These are phyloP conservation scores for Chaetodon trifasciatus DNA, from an alignment of 2,797 vertebrate species.

Conservation along the genomic window DNA sequence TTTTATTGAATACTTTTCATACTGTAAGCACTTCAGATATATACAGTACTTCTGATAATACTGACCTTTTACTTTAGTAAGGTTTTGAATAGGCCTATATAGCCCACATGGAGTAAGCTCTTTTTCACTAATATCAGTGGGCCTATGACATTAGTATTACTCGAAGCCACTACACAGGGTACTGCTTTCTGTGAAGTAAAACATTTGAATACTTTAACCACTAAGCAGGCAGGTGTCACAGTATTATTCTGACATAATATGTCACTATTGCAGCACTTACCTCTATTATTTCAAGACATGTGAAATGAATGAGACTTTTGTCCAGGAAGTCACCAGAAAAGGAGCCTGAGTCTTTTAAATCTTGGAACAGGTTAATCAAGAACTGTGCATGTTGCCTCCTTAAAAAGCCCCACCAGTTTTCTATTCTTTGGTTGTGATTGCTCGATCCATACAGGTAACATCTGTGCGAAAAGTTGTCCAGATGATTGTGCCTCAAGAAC, in stretches of 20 bases:
- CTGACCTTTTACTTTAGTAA: not conserved
- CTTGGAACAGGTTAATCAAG: conserved; percentile 55
- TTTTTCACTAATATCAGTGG: conserved; percentile 13
- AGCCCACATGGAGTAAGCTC: not conserved
- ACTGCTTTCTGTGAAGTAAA: too few species aligned
- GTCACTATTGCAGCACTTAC: not conserved
- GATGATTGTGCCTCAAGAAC: conserved; percentile 38
- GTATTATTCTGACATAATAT: conserved; percentile 4
- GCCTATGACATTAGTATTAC: not conserved
- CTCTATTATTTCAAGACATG: too few species aligned
- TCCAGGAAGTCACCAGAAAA: conserved; percentile 48
- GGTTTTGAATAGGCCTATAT: not conserved
- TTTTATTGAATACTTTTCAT: conserved; percentile 9
- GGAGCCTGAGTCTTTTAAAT: conserved; percentile 35
- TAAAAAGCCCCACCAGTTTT: conserved; percentile 44
- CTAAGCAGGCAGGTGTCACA: not conserved
- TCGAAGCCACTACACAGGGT: conserved; percentile 1
- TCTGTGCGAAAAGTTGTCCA: conserved; percentile 37
- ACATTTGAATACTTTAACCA: conserved; percentile 8
- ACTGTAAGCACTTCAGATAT: not conserved
- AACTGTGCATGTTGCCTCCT: conserved; percentile 46
- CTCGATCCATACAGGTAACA: conserved; percentile 41
- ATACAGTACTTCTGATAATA: conserved; percentile 12
- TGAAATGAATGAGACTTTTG: too few species aligned
- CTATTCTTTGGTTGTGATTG: conserved; percentile 48